Evolutionary conservation across 2,797 vertebrate genomes (phyloP).

Genomic region (Pipistrellus pygmaeus): DNA sequence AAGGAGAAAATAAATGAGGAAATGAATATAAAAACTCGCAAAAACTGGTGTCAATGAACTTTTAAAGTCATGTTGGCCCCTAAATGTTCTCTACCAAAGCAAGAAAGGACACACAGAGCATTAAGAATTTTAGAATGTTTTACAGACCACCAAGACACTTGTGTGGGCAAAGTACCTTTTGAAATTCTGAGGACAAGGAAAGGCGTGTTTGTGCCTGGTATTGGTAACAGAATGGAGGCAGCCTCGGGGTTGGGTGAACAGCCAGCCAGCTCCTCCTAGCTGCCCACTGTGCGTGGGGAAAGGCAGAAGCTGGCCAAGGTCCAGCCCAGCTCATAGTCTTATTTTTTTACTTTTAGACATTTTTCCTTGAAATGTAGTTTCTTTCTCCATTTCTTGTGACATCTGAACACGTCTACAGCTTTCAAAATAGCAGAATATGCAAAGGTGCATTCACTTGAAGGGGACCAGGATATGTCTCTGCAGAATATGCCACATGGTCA

Average conservation of each 20-base stretch:
- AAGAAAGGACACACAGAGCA: not conserved
- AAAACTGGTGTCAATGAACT: not conserved
- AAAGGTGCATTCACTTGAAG: not conserved
- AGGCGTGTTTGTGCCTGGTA: not conserved
- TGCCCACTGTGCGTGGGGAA: fast-evolving
- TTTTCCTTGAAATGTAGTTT: not conserved
- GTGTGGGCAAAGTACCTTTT: not conserved
- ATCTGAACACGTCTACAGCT: not conserved
- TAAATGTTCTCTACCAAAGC: not conserved
- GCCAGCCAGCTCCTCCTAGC: not conserved
- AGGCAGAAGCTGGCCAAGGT: not conserved
- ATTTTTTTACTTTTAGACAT: not conserved
- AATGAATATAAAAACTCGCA: not conserved
- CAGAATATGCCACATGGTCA: not conserved
- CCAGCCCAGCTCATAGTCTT: not conserved
- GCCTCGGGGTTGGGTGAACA: not conserved
- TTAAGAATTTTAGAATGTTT: not conserved
- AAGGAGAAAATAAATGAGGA: not conserved
- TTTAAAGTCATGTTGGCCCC: not conserved
- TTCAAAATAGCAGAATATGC: not conserved
- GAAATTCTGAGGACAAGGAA: not conserved
- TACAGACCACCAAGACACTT: not conserved
- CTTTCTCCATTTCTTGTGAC: not conserved
- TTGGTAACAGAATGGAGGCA: not conserved
- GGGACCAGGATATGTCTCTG: not conserved